Base-by-base conservation (phyloP, 1,140 invertebrate genomes). In the Drosophila tsacasi region DNA sequence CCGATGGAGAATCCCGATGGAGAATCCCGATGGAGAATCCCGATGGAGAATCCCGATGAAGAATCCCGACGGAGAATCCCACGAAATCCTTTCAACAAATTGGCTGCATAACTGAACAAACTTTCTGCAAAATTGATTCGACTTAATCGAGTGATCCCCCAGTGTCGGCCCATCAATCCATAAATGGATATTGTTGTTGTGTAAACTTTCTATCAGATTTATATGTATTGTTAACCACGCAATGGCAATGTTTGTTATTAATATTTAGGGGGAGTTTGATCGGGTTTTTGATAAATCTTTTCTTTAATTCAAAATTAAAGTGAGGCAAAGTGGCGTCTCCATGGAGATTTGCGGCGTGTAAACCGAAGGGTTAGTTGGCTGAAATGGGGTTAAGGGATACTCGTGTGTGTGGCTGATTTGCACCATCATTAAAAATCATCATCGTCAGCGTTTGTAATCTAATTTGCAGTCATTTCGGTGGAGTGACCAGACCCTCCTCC, bases 391-490 rank as follows among this genome's bases (percentile, higher is more conserved):
- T 27, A 25, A 68, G 42, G 35, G 50, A 55, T 15, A 37, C 21
- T 42, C 44, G 47, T 21, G 21, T 62, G 76, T 72, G 72, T 62
- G 47, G 58, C 67, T 72, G 81, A 83, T 77, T 83, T 71, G 71
- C 81, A 76, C 72, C 81, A 83, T 83, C 81, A 83, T 83, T 84
- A 83, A 83, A 83, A 83, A 84, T 81, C 77, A 81, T 81, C 77
- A 60, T 69, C 74, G 83, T 81, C 83, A 75, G 72, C 81, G 72
- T 75, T 79, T 80, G 71, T 80, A 68, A 81, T 83, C 79, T 83
- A 84, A 83, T 83, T 83, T 83, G 76, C 49, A 84, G 46, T 59
- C 66, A 49, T 44, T 49, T 49, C 15, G 42, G 42, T 44, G 10
- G 12, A 44, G 42, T 44, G 42, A 46, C 44, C n/a, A n/a, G n/a